Evolutionary conservation across 1,140 invertebrate genomes (phyloP), one percentile per base, ranked within the genome.

Genomic region (Hyposmocoma kahamanoa): DNA sequence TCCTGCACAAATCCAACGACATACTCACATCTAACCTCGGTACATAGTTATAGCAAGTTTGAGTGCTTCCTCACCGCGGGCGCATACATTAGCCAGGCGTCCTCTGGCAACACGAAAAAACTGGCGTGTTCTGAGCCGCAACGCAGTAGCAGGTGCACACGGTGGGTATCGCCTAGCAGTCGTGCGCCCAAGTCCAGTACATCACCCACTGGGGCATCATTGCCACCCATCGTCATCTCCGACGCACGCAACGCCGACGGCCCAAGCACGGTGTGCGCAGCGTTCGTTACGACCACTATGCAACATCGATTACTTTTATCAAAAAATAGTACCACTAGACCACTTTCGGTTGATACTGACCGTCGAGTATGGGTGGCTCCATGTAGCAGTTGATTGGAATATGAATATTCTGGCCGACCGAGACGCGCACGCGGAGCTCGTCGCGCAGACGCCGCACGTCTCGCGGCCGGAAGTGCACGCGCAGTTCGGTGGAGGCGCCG

Each of bases 101-200:
- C 72, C 22, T 82, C 78, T 0, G 69, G 50, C 4, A 82, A 42
- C 5, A 79, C 3, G 26, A 77, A 82, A 50, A 82, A 82, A 1
- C 48, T 22, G 1, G 68, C 72, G 24, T 75, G 72, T 1, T 28
- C 11, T 5, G 52, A 59, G 4, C 38, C 43, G 36, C 71, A 72
- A 19, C 59, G 50, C 18, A 79, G 53, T 11, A 61, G 41, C 17
- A 77, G 6, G 0, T 42, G 47, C 8, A 54, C 56, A 21, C 58
- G 42, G 53, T 82, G 78, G 2, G 71, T 53, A 15, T 73, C 73
- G 0, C 78, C 78, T 2, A 79, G 47, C 21, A 82, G 60, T 1
- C 58, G 62, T 13, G 75, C 54, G 20, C 78, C 78, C 22, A 82
- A 60, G 32, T 82, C 75, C 42, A 81, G 21, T 22, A 72, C 42